These are phyloP conservation scores for Hemistola chrysoprasaria DNA, from an alignment of 2,888 invertebrate species.

Conservation along the genomic window DNA sequence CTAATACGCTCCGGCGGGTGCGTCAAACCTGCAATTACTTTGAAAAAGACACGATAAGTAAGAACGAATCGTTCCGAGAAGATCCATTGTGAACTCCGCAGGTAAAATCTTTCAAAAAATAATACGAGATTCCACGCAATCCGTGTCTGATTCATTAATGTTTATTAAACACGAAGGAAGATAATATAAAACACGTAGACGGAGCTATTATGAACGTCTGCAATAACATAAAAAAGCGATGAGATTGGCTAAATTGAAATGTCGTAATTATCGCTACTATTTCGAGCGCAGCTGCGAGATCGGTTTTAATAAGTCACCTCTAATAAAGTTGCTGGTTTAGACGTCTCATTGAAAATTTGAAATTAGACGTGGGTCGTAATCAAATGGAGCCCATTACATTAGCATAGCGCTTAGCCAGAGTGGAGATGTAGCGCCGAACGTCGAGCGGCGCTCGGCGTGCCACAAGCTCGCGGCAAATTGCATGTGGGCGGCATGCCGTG, in stretches of 20 bases:
- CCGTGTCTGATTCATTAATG: constrained; percentile 28
- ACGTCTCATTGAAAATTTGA: constrained; percentile 75
- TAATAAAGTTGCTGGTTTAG: constrained; percentile 64
- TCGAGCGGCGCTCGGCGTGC: constrained; percentile 48
- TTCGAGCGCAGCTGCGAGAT: constrained; percentile 27
- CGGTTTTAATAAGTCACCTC: constrained; percentile 44
- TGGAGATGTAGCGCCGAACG: constrained; percentile 44
- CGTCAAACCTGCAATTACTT: constrained; percentile 39
- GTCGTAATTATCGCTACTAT: constrained; percentile 28
- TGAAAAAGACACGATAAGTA: constrained; percentile 37
- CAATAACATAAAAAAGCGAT: constrained; percentile 19
- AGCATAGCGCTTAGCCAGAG: constrained; percentile 76
- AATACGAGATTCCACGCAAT: constrained; percentile 26
- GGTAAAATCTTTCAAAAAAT: constrained; percentile 26
- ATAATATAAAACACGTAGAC: constrained; percentile 20
- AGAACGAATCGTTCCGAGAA: constrained; percentile 44
- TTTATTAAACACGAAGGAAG: constrained; percentile 20
- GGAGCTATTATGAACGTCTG: constrained; percentile 13
- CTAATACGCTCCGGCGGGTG: constrained; percentile 20
- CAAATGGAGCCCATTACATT: constrained; percentile 77
- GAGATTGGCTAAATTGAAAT: constrained; percentile 24
- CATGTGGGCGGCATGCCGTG: constrained; percentile 70
- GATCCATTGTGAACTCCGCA: constrained; percentile 34
- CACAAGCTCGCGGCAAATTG: constrained; percentile 68
- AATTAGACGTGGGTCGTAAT: constrained; percentile 73